Evolutionary conservation across 2,888 invertebrate species (phyloP).

Genomic region (Hipparchia semele): DNA sequence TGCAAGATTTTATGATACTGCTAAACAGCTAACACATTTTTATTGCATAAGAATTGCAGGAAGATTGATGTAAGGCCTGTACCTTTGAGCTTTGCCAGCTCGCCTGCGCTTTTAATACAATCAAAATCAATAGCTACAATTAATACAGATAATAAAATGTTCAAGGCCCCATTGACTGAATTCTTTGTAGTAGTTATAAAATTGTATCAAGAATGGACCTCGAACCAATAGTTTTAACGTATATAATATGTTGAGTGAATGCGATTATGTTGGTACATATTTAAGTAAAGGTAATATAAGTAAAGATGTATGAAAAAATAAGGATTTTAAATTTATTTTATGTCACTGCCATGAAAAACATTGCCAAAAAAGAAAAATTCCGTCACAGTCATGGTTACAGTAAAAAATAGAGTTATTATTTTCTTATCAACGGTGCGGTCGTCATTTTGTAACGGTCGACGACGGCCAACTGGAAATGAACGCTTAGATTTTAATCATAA

Average conservation of each 20-base stretch:
- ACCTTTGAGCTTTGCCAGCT: conserved; percentile 22
- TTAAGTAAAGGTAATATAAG: not conserved
- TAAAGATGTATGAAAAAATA: no score
- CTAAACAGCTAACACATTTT: not conserved
- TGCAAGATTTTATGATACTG: not conserved
- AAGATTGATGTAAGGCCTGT: conserved; percentile 22
- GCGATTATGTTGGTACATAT: not conserved
- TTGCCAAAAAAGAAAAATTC: no score
- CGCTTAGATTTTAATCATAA: no score
- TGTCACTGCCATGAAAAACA: no score
- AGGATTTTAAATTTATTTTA: no score
- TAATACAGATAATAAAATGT: conserved; percentile 41
- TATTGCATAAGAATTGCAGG: conserved; percentile 15
- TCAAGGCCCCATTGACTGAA: conserved; percentile 44
- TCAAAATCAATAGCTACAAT: conserved; percentile 40
- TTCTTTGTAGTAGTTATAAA: conserved; percentile 40
- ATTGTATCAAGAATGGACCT: conserved; percentile 39
- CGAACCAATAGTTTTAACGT: conserved; percentile 26
- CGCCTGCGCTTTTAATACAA: conserved; percentile 31
- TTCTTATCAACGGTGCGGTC: no score
- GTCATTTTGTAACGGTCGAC: no score
- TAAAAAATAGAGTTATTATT: no score
- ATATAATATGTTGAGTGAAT: conserved; percentile 11
- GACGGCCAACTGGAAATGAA: no score
- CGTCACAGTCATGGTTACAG: no score